Base-by-base conservation (phyloP, 1,140 invertebrate genomes). In the Chymomyza costata region DNA sequence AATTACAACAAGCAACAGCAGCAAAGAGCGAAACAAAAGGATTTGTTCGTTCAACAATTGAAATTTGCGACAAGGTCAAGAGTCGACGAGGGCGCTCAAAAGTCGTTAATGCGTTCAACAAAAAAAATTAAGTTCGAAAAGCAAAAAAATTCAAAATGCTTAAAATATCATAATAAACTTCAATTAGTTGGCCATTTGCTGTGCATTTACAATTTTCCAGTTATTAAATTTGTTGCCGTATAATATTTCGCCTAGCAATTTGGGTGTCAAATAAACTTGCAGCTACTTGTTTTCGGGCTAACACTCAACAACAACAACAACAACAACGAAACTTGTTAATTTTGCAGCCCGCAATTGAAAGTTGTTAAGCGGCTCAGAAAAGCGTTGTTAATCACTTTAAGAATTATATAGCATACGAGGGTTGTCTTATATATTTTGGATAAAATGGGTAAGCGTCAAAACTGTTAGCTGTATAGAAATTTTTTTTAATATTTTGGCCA, bases 301-400 rank as follows among this genome's bases (percentile, higher is more conserved):
- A 38, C 39, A 45, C n/a, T n/a, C n/a, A 48, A 19, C 19, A 46
- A 45, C 25, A 25, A 25, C 8, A 47, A 3, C 21, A 25, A 5
- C 21, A 25, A 5, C 21, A 25, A 25, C 21, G 8, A 5, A 25
- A 25, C 21, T 25, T 25, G 21, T 25, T 25, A 25, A 25, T 3
- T 25, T 25, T 5, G 3, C 31, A 47, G 47, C 13, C 47, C 48
- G 56, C 70, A 78, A 78, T 70, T 70, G 65, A 76, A 76, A 78
- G 71, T 78, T 70, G 71, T 76, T 78, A 76, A 76, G 61, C 70
- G 65, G 78, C 71, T 60, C 35, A 49, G 21, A 50, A 51, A 47
- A 5, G 21, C 37, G n/a, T 13, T 39, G 13, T 28, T 5, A 17
- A 14, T 18, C 35, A 10, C 34, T 15, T 32, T 45, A 31, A 31